phyloP scores from a whole-genome alignment of 2,113 vertebrate species.

The Oryzias curvinotus region DNA sequence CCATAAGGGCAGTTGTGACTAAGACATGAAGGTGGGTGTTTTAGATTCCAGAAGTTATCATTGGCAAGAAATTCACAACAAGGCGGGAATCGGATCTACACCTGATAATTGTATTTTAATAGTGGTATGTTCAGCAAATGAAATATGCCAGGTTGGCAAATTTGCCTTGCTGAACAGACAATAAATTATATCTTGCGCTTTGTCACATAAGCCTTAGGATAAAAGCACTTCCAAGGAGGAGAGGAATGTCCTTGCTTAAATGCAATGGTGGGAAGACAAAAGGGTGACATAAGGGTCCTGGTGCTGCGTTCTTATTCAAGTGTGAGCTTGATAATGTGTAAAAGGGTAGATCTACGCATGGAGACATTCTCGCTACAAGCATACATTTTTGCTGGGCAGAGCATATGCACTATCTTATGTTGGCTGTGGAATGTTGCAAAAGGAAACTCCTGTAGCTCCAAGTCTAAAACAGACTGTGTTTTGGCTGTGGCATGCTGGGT shows the following conservation, averaged over 20 bases:
- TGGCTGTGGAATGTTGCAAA: conserved; percentile 26
- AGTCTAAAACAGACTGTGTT: conserved; percentile 27
- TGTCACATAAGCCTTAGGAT: conserved; percentile 68
- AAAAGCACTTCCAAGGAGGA: conserved; percentile 56
- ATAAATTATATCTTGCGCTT: conserved; percentile 74
- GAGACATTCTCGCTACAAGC: conserved; percentile 33
- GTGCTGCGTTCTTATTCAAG: conserved; percentile 39
- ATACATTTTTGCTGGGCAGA: conserved; percentile 18
- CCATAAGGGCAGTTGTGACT: no score
- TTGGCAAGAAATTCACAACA: conserved; percentile 31
- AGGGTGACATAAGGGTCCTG: conserved; percentile 46
- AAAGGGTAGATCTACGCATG: conserved; percentile 16
- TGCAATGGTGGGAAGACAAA: conserved; percentile 39
- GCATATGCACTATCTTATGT: conserved; percentile 24
- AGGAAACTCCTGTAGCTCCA: conserved; percentile 48
- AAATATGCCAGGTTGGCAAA: conserved; percentile 76
- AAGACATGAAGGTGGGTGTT: conserved; percentile 4
- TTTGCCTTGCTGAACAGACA: conserved; percentile 79
- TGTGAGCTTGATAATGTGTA: conserved; percentile 14
- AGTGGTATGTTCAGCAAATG: conserved; percentile 76
- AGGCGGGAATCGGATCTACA: conserved; percentile 45
- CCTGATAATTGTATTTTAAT: conserved; percentile 64
- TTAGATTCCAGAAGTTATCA: conserved; percentile 56
- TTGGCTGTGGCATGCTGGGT: conserved; percentile 13
- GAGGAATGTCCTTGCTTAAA: conserved; percentile 56